Base-by-base conservation (phyloP, 2,113 vertebrate genomes). In the Ciconia stormi region DNA sequence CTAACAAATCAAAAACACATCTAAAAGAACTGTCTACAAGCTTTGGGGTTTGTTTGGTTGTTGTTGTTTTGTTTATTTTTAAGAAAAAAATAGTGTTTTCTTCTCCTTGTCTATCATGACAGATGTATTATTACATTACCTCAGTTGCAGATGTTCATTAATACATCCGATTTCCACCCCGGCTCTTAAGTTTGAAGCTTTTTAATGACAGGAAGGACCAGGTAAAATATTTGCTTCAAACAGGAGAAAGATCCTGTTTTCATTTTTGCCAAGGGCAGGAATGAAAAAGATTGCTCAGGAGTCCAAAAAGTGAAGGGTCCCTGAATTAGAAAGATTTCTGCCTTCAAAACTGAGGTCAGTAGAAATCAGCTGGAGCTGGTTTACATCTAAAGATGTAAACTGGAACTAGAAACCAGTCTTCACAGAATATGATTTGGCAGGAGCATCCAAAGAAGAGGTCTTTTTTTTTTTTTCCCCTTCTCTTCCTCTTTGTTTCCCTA, bases 401-500 rank as follows among this genome's bases (percentile, higher is more conserved):
- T 46, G 16, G 49, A 87, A 53, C 17, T 61, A 53, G 40, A 76
- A 71, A 76, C 7, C 11, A 26, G 18, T 56, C 25, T 52, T 58
- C 80, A 78, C 13, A 62, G 27, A 82, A 13, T 9, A 63, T 34
- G 15, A 36, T 13, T 11, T 13, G 20, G 8, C 19, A 66, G 19
- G 19, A 58, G 8, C 30, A 81, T 44, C 11, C 47, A 71, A 67
- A 13, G 10, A 62, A 62, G 3, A 29, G 1, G 4, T 13, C 9
- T 17, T 38, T 25, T 16, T 18, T 25, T 49, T 32, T 1, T 9
- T 13, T 2, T 7, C 3, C 5, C 10, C 6, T 1, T 40, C 7
- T 27, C 13, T 23, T 50, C 15, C 9, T 38, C 44, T 13, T 42
- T 80, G 9, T 32, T 70, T 56, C 61, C 26, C 30, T 42, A 2